Conservation (phyloP, 2,797 vertebrate species). For the Gobionotothen gibberifrons region DNA sequence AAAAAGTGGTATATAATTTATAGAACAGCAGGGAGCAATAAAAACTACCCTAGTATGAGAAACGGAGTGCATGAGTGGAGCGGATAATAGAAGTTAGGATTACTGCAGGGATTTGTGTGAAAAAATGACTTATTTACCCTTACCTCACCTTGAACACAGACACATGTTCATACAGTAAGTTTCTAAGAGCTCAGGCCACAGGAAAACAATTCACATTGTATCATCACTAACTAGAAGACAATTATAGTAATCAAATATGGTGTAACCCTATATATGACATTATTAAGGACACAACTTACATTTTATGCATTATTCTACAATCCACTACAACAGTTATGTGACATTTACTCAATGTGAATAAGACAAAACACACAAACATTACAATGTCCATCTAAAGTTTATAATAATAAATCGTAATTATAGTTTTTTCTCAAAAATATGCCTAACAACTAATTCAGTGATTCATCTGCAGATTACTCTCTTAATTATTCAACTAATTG, state of each 20-base stretch:
- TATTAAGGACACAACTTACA: neutral
- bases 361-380: neutral
- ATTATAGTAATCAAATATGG: neutral
- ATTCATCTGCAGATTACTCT: neutral
- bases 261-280: neutral
- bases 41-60: conserved; percentile 16
- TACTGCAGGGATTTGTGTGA: neutral
- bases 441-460: too few species aligned
- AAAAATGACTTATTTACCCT: neutral
- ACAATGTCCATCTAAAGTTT: neutral
- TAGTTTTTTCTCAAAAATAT: neutral
- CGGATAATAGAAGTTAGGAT: conserved; percentile 4
- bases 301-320: neutral
- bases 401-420: neutral
- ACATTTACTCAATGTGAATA: neutral
- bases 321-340: too few species aligned
- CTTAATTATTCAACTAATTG: neutral
- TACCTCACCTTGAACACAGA: conserved; percentile 1
- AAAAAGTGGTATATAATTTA: conserved; percentile 31
- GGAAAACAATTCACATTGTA: neutral
- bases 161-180: neutral
- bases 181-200: neutral
- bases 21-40: conserved; percentile 21
- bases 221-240: neutral
- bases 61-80: conserved; percentile 12